Evolutionary conservation across 2,888 invertebrate species (phyloP).

Genomic region (Drosophila nr. medialis): DNA sequence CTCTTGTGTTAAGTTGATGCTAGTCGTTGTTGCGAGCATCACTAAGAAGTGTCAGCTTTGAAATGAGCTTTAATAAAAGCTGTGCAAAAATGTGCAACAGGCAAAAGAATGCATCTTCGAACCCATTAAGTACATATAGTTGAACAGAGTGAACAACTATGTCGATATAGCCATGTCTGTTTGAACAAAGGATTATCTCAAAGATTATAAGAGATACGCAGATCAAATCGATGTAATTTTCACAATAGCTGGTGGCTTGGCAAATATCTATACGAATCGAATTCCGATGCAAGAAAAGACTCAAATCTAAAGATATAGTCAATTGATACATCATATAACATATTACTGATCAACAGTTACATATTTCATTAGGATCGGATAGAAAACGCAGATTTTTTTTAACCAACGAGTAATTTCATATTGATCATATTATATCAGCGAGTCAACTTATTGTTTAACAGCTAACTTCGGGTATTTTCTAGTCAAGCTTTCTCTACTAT

Average conservation of each 20-base stretch:
- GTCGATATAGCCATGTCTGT: background rate
- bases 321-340: background rate
- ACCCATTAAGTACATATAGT: background rate
- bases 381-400: background rate
- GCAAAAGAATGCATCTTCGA: background rate
- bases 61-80: background rate
- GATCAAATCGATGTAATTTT: too few species aligned
- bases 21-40: background rate
- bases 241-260: background rate
- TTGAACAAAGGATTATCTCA: too few species aligned
- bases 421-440: background rate
- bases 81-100: background rate
- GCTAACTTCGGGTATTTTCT: background rate
- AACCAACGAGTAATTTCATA: background rate
- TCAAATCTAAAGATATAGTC: background rate
- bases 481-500: background rate
- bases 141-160: background rate
- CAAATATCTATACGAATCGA: background rate
- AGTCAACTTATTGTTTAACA: background rate
- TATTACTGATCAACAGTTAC: background rate
- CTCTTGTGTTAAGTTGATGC: background rate
- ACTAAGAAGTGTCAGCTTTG: constrained; percentile 3
- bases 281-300: background rate
- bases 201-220: too few species aligned
- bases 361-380: background rate